Evolutionary conservation across 1,140 invertebrate species (phyloP).

Genomic region (Riptortus pedestris): DNA sequence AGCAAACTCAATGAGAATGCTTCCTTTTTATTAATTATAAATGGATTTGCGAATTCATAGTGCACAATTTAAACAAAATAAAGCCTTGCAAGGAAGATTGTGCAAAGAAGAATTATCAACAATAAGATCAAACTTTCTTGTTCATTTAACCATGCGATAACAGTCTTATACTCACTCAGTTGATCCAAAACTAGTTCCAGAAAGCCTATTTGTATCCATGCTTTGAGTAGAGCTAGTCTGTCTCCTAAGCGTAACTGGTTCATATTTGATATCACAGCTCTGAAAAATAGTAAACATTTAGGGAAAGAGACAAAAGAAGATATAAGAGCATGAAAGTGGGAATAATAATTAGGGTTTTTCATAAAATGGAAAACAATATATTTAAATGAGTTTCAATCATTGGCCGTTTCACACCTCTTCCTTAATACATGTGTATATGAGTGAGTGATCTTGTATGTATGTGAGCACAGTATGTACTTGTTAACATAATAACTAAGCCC

Average conservation of each 20-base stretch:
- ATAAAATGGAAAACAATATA: too few relatives aligned
- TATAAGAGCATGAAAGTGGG: too few relatives aligned
- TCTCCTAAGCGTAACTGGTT: slow-evolving; percentile 44
- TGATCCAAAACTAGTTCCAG: slow-evolving; percentile 37
- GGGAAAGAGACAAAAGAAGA: too few relatives aligned
- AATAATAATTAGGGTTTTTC: too few relatives aligned
- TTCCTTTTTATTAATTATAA: neutral
- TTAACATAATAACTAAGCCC: too few relatives aligned
- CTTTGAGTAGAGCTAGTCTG: slow-evolving; percentile 33
- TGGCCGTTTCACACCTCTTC: too few relatives aligned
- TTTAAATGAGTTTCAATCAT: too few relatives aligned
- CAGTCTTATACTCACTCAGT: slow-evolving; percentile 33
- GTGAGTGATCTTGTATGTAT: too few relatives aligned
- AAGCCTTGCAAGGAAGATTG: neutral
- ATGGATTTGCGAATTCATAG: neutral
- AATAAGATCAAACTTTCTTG: neutral
- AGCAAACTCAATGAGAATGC: neutral
- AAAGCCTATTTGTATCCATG: slow-evolving; percentile 37
- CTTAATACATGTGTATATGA: too few relatives aligned
- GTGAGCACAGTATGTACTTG: too few relatives aligned
- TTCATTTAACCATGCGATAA: neutral
- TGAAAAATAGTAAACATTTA: slow-evolving; percentile 33
- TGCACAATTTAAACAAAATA: neutral
- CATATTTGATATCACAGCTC: slow-evolving; percentile 49
- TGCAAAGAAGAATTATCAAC: neutral